These are phyloP conservation scores for Sebastolobus altivelis DNA, from an alignment of 2,797 vertebrate genomes.

Conservation along the genomic window DNA sequence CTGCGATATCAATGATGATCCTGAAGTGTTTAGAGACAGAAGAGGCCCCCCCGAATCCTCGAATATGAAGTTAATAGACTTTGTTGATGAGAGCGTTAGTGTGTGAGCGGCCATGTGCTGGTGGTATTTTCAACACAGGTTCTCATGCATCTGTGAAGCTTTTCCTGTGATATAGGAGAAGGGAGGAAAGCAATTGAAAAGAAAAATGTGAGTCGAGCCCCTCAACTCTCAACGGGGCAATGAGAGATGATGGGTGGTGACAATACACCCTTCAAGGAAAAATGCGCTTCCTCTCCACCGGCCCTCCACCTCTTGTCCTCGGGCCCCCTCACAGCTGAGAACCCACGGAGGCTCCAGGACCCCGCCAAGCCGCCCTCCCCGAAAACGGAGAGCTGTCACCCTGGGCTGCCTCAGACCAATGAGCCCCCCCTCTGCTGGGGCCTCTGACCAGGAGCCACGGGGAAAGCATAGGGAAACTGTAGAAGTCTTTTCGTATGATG, in stretches of 20 bases:
- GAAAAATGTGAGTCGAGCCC: conserved; percentile 68
- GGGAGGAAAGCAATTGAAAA: conserved; percentile 60
- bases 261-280: conserved; percentile 80
- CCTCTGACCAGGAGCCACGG: conserved; percentile 70
- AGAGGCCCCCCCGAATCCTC: conserved; percentile 31
- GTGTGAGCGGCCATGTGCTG: conserved; percentile 11
- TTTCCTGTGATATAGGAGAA: conserved; percentile 67
- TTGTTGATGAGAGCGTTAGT: conserved; percentile 43
- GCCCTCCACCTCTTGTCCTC: conserved; percentile 62
- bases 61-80: conserved; percentile 45
- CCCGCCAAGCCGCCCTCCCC: conserved; percentile 58
- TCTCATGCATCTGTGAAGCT: conserved; percentile 50
- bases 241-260: conserved; percentile 86
- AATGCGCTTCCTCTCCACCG: conserved; percentile 71
- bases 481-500: conserved; percentile 74
- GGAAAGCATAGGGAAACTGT: conserved; percentile 67
- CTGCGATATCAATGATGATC: conserved; percentile 46
- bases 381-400: conserved; percentile 73
- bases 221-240: conserved; percentile 75
- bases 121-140: conserved; percentile 33
- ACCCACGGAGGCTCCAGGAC: conserved; percentile 61
- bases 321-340: conserved; percentile 72
- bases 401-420: conserved; percentile 55
- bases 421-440: conserved; percentile 70
- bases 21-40: conserved; percentile 51